Conservation (phyloP, 30 jellyfish, hydroid and myxozoan species). For the Rhopilema esculentum region DNA sequence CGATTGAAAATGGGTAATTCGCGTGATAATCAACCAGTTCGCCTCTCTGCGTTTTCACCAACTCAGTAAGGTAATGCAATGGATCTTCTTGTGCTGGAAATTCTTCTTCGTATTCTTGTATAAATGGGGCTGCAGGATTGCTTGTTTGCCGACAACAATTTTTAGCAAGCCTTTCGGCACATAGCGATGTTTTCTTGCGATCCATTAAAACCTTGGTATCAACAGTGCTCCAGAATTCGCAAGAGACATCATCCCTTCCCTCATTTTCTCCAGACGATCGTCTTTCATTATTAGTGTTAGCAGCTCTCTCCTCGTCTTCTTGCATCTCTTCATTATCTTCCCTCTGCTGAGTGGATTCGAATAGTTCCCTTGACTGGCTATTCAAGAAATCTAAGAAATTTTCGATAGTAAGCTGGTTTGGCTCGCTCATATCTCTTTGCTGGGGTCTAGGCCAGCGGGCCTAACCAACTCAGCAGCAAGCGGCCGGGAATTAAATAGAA, state of each 20-base stretch:
- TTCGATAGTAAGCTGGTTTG: slow-evolving; percentile 49
- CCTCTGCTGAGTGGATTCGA: background rate
- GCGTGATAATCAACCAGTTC: slow-evolving; percentile 39
- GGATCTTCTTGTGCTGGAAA: slow-evolving; percentile 60
- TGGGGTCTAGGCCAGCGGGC: background rate
- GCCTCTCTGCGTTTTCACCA: slow-evolving; percentile 32
- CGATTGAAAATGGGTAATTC: slow-evolving; percentile 73
- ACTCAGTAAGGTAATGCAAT: slow-evolving; percentile 25
- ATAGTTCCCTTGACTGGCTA: background rate
- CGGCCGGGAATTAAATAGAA: background rate
- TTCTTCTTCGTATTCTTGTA: slow-evolving; percentile 73
- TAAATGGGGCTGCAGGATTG: slow-evolving; percentile 6
- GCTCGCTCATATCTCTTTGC: slow-evolving; percentile 1
- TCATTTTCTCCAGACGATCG: background rate
- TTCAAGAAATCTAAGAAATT: slow-evolving; percentile 42
- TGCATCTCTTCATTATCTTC: background rate
- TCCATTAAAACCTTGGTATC: slow-evolving; percentile 46
- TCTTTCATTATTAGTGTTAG: background rate
- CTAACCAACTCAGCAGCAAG: background rate
- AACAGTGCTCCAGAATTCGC: slow-evolving; percentile 26
- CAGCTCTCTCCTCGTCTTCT: background rate
- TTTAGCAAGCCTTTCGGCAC: slow-evolving; percentile 22
- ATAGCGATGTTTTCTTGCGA: slow-evolving; percentile 12
- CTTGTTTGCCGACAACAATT: background rate
- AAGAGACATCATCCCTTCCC: slow-evolving; percentile 6